Evolutionary conservation across 2,113 vertebrate genomes (phyloP), one percentile per base, ranked within the genome.

Genomic region (Oreochromis tanganicae): DNA sequence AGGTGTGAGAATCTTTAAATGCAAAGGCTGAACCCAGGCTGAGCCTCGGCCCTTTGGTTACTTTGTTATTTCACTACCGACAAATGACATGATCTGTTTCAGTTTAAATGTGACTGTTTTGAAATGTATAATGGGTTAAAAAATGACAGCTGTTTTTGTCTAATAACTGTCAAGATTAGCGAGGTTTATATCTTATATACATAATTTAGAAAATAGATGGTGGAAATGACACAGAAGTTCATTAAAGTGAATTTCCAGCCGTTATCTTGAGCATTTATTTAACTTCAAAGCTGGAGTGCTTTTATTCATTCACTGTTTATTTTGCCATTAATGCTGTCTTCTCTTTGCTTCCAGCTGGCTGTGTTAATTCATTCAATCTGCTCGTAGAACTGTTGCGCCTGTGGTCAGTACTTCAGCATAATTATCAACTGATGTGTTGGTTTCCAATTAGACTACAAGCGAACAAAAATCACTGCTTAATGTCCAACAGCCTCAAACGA

Each of bases 391-490:
- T 75, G 61, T 73, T 59, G 71, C 1, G 29, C 52, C 66, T 50
- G 54, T 55, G 81, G 48, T 79, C 87, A 79, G 46, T 29, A 10
- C 86, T 80, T 68, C 27, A 38, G 48, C 55, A 21, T 87, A 38
- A 81, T 84, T 56, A 84, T 90, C 78, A 78, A 43, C 57, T 57
- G 73, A 32, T 78, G 73, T 78, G 46, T n/a, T 78, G 27, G 2
- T 36, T 87, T 87, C 55, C 57, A 85, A 41, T 85, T 68, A 85
- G 56, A 56, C 36, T 21, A 84, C 73, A 17, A 68, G 19, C 21
- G 9, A 24, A 63, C 73, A 52, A 78, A 78, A 78, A 34, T 78
- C 73, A n/a, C 27, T 19, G 27, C 43, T 78, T 29, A 50, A 19
- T 5, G 43, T 78, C 46, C 71, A 50, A 32, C 27, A 52, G 46